These are phyloP conservation scores for Pyrgus malvae DNA, from an alignment of 2,888 invertebrate species.

Conservation along the genomic window DNA sequence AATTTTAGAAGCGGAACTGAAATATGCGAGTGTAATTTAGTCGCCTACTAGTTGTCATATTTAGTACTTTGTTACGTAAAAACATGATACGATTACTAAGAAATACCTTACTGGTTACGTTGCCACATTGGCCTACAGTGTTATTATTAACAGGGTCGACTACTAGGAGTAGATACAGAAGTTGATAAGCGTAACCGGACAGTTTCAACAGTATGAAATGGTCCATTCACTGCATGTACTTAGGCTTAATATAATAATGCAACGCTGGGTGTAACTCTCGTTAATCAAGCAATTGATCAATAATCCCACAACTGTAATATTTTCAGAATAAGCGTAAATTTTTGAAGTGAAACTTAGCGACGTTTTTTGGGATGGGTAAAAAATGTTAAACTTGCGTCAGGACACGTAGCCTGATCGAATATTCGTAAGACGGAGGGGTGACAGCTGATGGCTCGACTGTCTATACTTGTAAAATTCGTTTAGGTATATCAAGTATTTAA, in stretches of 20 bases:
- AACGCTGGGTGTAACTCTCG: neutral
- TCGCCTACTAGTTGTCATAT: slow-evolving; percentile 54
- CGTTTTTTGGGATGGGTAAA: no score
- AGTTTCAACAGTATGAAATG: slow-evolving; percentile 52
- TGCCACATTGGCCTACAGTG: slow-evolving; percentile 48
- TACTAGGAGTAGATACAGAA: slow-evolving; percentile 47
- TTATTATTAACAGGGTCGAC: slow-evolving; percentile 49
- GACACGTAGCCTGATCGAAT: no score
- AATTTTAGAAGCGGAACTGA: slow-evolving; percentile 69
- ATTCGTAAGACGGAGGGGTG: no score
- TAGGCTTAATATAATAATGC: slow-evolving; percentile 9
- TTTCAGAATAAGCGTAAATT: no score
- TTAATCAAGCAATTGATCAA: no score
- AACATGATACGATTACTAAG: slow-evolving; percentile 53
- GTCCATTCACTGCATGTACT: slow-evolving; percentile 48
- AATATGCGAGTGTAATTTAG: neutral
- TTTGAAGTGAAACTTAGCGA: no score
- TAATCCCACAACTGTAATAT: no score
- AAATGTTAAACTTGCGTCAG: no score
- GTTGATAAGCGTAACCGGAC: slow-evolving; percentile 52
- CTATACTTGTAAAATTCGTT: no score
- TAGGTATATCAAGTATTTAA: no score
- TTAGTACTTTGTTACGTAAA: slow-evolving; percentile 64
- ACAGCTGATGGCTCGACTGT: no score
- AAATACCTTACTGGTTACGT: slow-evolving; percentile 52